Evolutionary conservation across 2,797 vertebrate genomes (phyloP), one percentile per base, ranked within the genome.

Genomic region (Lagodon rhomboides): DNA sequence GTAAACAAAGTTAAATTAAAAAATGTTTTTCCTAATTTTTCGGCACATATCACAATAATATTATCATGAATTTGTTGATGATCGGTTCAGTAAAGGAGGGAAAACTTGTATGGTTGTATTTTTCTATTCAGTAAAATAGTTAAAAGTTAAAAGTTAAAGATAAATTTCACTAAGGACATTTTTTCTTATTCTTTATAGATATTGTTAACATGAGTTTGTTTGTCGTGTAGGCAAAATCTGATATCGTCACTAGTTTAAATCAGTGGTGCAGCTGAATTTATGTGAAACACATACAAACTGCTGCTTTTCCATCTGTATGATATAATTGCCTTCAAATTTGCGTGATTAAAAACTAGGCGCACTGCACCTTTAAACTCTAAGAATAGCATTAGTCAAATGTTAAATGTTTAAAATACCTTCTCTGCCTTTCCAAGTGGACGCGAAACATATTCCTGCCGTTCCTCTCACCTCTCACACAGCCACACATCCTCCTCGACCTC

Each of bases 391-490:
- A 38, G 13, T 13, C 11, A 62, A 59, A 43, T 49, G 44, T 10
- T 51, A 17, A 78, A 56, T 11, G 3, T 30, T 8, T 61, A 63
- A 49, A 51, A 59, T 65, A 1, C 2, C 55, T 63, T 51, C 34
- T 44, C 47, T 30, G 10, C 34, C 22, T 44, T 27, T 12, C 34
- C n/a, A 59, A 38, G 59, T 44, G 16, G 18, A 68, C 68, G 38
- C 18, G 1, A 15, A 44, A 70, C 74, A 12, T 50, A 50, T 73
- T 38, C 20, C 13, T 75, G 55, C 27, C 51, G 3, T 58, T 55
- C 59, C 64, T 68, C 38, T 47, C 51, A 65, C 17, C 30, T 70
- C 20, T 77, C 69, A 49, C 20, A n/a, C 46, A 56, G 22, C 17
- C 17, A 3, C 49, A 47, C 41, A 43, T 65, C 54, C 43, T 38